Evolutionary conservation across 2,888 invertebrate genomes (phyloP).

Genomic region (Pammene aurita): DNA sequence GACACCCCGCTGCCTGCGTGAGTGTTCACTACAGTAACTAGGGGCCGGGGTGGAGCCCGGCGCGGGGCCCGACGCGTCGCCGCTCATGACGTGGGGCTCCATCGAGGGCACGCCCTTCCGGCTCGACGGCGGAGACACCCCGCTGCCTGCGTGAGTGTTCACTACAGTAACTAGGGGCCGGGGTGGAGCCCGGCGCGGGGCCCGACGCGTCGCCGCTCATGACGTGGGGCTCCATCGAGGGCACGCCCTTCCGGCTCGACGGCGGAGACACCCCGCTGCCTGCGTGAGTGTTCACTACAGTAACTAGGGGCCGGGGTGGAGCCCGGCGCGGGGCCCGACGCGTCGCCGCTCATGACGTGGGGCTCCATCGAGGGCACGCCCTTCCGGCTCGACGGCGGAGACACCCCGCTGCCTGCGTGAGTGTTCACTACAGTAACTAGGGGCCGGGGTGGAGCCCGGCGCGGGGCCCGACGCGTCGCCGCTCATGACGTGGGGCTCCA

Average conservation of each 20-base stretch:
- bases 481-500: slow-evolving; percentile 99
- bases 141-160: slow-evolving; percentile 84
- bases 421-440: too few species aligned
- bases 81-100: slow-evolving; percentile 99
- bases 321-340: slow-evolving; percentile 2
- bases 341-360: slow-evolving; percentile 97
- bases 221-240: slow-evolving; percentile 99
- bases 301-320: too few species aligned
- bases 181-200: slow-evolving; percentile 60
- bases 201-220: slow-evolving; percentile 87
- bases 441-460: too few species aligned
- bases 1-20: slow-evolving; percentile 91
- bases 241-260: slow-evolving; percentile 89
- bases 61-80: slow-evolving; percentile 60
- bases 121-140: slow-evolving; percentile 95
- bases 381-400: slow-evolving; percentile 63
- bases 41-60: slow-evolving; percentile 64
- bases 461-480: too few species aligned
- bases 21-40: slow-evolving; percentile 50
- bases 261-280: too few species aligned
- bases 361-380: slow-evolving; percentile 99
- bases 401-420: too few species aligned
- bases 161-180: too few species aligned
- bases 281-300: too few species aligned
- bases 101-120: slow-evolving; percentile 97